phyloP scores from a whole-genome alignment of 2,113 vertebrate genomes.

The Melanostigma gelatinosum region DNA sequence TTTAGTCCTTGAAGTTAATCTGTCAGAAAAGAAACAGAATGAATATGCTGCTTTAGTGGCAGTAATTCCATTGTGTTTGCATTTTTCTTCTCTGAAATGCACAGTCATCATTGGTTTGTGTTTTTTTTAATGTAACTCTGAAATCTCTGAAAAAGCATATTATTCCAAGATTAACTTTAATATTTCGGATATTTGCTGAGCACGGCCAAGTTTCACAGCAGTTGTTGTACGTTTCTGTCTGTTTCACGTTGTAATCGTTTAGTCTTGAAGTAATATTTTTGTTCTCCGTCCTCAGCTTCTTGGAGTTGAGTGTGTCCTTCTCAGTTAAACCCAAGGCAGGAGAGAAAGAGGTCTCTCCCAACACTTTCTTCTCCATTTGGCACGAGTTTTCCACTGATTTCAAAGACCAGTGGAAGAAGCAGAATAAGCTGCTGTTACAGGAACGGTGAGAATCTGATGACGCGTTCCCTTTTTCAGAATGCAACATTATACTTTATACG shows the following conservation, averaged over 20 bases:
- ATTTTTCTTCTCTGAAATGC: slow-evolving; percentile 26
- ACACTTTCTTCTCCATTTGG: slow-evolving; percentile 95
- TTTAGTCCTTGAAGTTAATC: slow-evolving; percentile 30
- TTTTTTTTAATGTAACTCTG: slow-evolving; percentile 39
- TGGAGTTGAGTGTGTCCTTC: slow-evolving; percentile 92
- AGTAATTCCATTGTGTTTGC: slow-evolving; percentile 33
- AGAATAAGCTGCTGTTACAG: slow-evolving; percentile 93
- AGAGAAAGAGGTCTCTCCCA: slow-evolving; percentile 94
- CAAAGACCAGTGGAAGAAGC: slow-evolving; percentile 97
- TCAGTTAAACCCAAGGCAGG: slow-evolving; percentile 94
- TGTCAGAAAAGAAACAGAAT: neutral
- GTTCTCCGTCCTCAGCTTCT: slow-evolving; percentile 87
- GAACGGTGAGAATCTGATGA: slow-evolving; percentile 87
- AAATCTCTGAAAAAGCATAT: slow-evolving; percentile 48
- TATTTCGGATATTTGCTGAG: slow-evolving; percentile 64
- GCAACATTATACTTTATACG: neutral
- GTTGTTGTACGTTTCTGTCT: slow-evolving; percentile 53
- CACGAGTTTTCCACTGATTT: slow-evolving; percentile 97
- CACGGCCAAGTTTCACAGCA: slow-evolving; percentile 64
- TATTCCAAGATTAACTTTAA: slow-evolving; percentile 62
- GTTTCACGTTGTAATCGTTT: slow-evolving; percentile 64
- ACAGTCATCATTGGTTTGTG: slow-evolving; percentile 36
- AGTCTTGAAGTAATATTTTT: slow-evolving; percentile 65
- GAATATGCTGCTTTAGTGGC: slow-evolving; percentile 18
- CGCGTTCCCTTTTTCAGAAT: slow-evolving; percentile 13